Evolutionary conservation across 2,888 invertebrate genomes (phyloP).

Genomic region (Xiphydria camelus): DNA sequence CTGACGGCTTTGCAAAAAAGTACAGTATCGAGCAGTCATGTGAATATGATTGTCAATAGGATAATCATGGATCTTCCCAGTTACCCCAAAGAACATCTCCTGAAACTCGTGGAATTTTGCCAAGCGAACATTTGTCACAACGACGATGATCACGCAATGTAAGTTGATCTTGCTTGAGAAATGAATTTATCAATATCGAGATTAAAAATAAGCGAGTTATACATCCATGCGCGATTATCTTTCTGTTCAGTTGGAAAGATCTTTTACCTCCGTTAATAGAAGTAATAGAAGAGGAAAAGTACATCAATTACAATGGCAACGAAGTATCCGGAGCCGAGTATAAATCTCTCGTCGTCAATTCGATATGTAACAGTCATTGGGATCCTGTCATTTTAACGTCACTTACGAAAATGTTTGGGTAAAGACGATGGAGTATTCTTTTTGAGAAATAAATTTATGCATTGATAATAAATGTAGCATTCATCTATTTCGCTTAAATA

Average conservation of each 20-base stretch:
- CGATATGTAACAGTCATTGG: constrained; percentile 67
- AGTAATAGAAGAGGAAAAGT: constrained; percentile 61
- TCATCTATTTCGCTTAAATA: too few species aligned
- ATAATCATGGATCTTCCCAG: constrained; percentile 60
- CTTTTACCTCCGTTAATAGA: constrained; percentile 67
- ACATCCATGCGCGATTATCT: constrained; percentile 2
- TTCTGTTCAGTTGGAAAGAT: constrained; percentile 67
- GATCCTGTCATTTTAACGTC: constrained; percentile 64
- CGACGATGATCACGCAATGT: constrained; percentile 60
- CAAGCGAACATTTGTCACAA: constrained; percentile 61
- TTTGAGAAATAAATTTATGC: too few species aligned
- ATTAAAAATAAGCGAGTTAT: neutral
- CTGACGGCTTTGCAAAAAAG: constrained; percentile 53
- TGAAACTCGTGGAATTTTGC: constrained; percentile 63
- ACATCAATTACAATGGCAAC: constrained; percentile 63
- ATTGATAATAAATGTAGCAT: too few species aligned
- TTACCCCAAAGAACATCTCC: constrained; percentile 60
- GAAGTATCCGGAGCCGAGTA: constrained; percentile 66
- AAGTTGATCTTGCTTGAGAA: constrained; percentile 14
- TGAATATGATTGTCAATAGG: constrained; percentile 60
- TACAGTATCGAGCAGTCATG: constrained; percentile 54
- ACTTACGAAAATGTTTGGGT: constrained; percentile 72
- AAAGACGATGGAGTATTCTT: constrained; percentile 35
- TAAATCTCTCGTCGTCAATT: constrained; percentile 64
- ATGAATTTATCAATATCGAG: neutral